phyloP scores from a whole-genome alignment of 2,888 invertebrate species.

The Acanthosepion esculentum region DNA sequence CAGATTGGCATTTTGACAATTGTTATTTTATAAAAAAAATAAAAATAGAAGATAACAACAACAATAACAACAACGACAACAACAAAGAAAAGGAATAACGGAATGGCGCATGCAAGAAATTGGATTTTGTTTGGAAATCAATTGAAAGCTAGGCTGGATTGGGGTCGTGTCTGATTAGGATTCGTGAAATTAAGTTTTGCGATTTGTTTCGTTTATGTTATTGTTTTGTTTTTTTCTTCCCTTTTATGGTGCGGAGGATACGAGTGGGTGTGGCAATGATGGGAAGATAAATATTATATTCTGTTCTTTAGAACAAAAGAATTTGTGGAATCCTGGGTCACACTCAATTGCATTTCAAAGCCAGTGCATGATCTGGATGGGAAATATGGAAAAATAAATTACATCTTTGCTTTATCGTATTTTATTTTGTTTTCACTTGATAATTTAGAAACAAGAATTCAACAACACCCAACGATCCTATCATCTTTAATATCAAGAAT shows the following conservation, averaged over 20 bases:
- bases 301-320: constrained; percentile 11
- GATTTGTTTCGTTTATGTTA: background rate
- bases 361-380: background rate
- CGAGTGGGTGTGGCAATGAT: constrained; percentile 13
- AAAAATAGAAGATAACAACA: no score
- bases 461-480: background rate
- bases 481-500: no score
- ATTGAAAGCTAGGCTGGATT: background rate
- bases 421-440: no score
- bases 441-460: background rate
- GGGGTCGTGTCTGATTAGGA: constrained; percentile 33
- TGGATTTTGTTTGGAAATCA: constrained; percentile 33
- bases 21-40: background rate
- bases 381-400: constrained; percentile 6
- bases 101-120: background rate
- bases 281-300: constrained; percentile 33
- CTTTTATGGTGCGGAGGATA: background rate
- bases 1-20: constrained; percentile 23
- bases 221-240: background rate
- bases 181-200: constrained; percentile 12
- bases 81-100: background rate
- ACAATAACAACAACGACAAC: background rate
- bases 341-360: background rate
- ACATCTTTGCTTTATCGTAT: background rate
- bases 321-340: constrained; percentile 17